A percentile compares a stretch with the other conserved stretches of the same genome.
Conservation (phyloP, 2,888 invertebrate genomes). For the Herminia tarsipennalis region DNA sequence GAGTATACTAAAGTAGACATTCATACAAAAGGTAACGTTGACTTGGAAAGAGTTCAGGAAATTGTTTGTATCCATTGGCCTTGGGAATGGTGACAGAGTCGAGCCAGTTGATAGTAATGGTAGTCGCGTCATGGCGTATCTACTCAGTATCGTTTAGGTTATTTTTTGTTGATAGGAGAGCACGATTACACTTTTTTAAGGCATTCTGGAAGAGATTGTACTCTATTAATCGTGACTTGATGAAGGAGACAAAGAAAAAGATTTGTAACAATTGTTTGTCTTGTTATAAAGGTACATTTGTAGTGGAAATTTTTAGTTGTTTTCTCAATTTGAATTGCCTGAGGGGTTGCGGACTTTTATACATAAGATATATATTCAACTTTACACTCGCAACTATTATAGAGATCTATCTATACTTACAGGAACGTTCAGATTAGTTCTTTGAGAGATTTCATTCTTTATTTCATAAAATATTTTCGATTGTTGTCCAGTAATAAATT, state of each 20-base stretch:
- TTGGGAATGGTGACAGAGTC: neutral
- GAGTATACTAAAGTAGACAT: conserved; percentile 50
- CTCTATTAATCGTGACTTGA: no score
- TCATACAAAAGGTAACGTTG: conserved; percentile 60
- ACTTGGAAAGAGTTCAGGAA: conserved; percentile 30
- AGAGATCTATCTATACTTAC: conserved; percentile 83
- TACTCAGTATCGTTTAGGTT: no score
- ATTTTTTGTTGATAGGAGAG: no score
- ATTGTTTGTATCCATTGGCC: neutral
- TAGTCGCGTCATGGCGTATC: no score
- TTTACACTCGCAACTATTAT: conserved; percentile 74
- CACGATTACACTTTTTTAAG: no score
- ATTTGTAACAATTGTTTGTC: no score
- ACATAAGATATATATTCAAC: conserved; percentile 43
- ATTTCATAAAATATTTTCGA: conserved; percentile 49
- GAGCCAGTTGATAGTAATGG: conserved; percentile 25
- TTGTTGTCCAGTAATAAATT: conserved; percentile 78
- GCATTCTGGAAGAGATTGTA: no score
- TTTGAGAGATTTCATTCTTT: conserved; percentile 62
- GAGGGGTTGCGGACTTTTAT: no score
- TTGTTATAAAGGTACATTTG: no score
- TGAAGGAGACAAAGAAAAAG: no score
- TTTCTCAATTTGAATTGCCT: no score
- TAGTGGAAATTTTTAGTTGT: no score
- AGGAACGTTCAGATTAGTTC: conserved; percentile 82